Evolutionary conservation across 2,797 vertebrate species (phyloP), one percentile per base, ranked within the genome.

Genomic region (Brachymystax lenok): DNA sequence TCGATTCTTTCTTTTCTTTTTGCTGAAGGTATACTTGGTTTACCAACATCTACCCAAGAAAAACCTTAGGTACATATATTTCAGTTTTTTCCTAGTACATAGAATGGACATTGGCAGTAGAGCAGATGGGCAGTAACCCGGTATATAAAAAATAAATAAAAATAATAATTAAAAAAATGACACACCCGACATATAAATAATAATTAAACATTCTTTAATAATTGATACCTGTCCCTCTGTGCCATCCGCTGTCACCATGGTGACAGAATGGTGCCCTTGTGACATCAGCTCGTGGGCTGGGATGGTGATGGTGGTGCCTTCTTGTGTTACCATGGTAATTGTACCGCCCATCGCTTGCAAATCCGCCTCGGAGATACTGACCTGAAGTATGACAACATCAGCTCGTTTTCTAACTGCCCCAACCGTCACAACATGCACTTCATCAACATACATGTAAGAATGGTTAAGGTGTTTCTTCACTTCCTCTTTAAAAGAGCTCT

Each of bases 281-380:
- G 96, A 93, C 50, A 96, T 93, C 88, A 99, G 95, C 88, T 99
- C 97, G 0, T 99, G 97, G 24, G 98, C 93, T 50, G 98, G 98
- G 82, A 99, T 98, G 2, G 98, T 98, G 89, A 99, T 99, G 78
- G 98, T 99, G 0, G 97, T 99, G 89, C 98, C 98, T 87, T 99
- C 98, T 78, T 99, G 97, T 19, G 98, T 99, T 79, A 99, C 98
- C 98, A 99, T 99, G 67, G 98, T 98, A 89, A 99, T 98, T 4
- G 97, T 98, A 75, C 96, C 97, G 50, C 96, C 97, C 90, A 99
- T 95, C 52, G 97, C 97, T 85, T 98, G 97, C 87, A 99, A 92
- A 86, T 99, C 97, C 51, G 96, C 96, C 79, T 98, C 97, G 77
- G 98, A 98, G 77, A 99, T 96, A 79, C 96, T 98, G 87, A 99